Conservation (phyloP, 37 sponge, comb jelly and placozoan genomes). For the Oscarella lobularis region DNA sequence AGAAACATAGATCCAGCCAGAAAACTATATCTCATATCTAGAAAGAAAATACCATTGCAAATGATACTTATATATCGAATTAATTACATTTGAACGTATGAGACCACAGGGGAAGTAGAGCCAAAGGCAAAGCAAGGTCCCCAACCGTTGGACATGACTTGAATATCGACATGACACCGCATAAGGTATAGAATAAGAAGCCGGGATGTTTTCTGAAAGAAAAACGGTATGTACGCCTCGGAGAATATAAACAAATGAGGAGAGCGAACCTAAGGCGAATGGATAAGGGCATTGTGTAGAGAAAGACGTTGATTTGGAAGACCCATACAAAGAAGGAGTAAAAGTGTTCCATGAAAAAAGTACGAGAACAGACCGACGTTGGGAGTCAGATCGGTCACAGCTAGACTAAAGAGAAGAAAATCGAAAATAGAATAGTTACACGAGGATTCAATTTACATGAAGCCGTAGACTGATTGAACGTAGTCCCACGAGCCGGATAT, state of each 20-base stretch:
- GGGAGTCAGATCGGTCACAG: conserved; percentile 81
- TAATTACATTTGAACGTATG: conserved; percentile 78
- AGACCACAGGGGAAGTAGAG: conserved; percentile 75
- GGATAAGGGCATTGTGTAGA: conserved; percentile 53
- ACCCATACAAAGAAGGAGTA: conserved; percentile 84
- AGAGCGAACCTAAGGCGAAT: conserved; percentile 2
- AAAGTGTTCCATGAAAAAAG: conserved; percentile 96
- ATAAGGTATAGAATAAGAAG: conserved; percentile 56
- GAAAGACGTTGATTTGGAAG: conserved; percentile 87
- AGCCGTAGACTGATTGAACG: conserved; percentile 41
- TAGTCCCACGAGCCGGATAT: conserved; percentile 72
- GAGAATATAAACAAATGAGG: background rate
- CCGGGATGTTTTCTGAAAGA: conserved; percentile 52
- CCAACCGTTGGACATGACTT: conserved; percentile 92
- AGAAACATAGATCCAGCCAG: conserved; percentile 61
- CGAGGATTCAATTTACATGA: conserved; percentile 38
- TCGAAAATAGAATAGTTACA: background rate
- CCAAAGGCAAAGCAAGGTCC: conserved; percentile 67
- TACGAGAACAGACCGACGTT: conserved; percentile 97
- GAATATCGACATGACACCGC: conserved; percentile 66
- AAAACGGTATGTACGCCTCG: background rate
- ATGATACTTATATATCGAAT: background rate
- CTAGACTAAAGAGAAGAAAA: conserved; percentile 18
- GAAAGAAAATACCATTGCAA: background rate
- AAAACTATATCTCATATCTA: conserved; percentile 64